Conservation (phyloP, 2,797 vertebrate species). For the Manis javanica region DNA sequence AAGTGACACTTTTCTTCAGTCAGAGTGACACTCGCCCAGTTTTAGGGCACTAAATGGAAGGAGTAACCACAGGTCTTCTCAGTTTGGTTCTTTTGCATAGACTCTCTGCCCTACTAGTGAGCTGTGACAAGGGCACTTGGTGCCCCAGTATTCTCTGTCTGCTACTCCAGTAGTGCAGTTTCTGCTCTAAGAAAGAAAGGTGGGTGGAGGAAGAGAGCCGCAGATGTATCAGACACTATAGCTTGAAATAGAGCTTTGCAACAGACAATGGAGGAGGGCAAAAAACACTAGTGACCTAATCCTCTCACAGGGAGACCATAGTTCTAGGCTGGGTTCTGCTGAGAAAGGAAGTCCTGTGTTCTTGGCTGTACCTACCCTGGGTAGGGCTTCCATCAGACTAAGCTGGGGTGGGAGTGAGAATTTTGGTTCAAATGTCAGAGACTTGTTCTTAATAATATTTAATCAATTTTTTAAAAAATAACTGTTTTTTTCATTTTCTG, state of each 20-base stretch:
- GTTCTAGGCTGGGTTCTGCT: neutral
- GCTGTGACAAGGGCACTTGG: accelerated
- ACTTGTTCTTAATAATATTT: neutral
- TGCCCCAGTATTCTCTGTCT: neutral
- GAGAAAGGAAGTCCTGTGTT: neutral
- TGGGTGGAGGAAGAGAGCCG: neutral
- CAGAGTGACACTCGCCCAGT: neutral
- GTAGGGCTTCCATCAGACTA: neutral
- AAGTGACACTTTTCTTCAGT: neutral
- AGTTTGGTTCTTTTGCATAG: neutral
- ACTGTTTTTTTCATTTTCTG: neutral
- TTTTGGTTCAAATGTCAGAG: neutral
- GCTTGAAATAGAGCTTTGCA: neutral
- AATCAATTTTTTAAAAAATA: neutral
- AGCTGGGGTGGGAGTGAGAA: neutral
- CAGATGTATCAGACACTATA: neutral
- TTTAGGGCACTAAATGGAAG: neutral
- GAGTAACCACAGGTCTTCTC: neutral
- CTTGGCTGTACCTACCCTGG: neutral
- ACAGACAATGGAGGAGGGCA: accelerated
- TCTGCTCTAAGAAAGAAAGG: neutral
- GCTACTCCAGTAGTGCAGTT: neutral
- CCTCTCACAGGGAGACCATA: too few relatives aligned
- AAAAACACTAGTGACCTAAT: neutral
- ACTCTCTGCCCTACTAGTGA: neutral